Evolutionary conservation across 2,113 vertebrate genomes (phyloP), one percentile per base, ranked within the genome.

Genomic region (Myotis brandtii): DNA sequence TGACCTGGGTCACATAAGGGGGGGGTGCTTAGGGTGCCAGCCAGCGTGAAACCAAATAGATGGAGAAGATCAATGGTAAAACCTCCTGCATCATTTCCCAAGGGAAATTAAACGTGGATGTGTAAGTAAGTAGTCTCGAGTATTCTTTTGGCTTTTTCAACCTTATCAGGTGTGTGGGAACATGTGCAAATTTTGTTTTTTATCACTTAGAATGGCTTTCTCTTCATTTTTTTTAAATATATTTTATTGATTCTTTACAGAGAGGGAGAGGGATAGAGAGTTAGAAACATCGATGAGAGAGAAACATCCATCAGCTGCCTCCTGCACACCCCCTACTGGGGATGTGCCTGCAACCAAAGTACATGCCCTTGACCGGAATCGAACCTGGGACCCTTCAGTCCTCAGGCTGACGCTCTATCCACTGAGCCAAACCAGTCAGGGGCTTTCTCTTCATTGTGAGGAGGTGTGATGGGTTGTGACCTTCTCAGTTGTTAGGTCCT

Each of bases 1-100:
- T 1, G 5, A 13, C 6, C 40, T 3, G 2, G 34, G 18, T 2
- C 30, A 11, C 32, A 16, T 34, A 9, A 6, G 5, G 23, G 2
- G 9, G 27, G 10, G 3, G 25, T 2, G 4, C 30, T 84, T 6
- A 13, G 72, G 21, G 25, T 9, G 0, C 20, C 59, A 32, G 46
- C 17, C 40, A 18, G 9, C 46, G 66, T 34, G 16, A 62, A 13
- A 6, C 27, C 18, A 16, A 3, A 10, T 9, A 25, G 0, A 6
- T 6, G 10, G 21, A 16, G 20, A 2, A 27, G 34, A 12, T 54
- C 64, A 12, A 2, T 3, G 8, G 18, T 52, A 37, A 62, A 70
- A 3, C 62, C 62, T 64, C 9, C 12, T 12, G 13, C 34, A 84
- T 40, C 9, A 4, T 70, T 37, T 43, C 40, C 32, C 4, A 6